phyloP scores from a whole-genome alignment of 2,888 invertebrate genomes.

The Caenorhabditis sp. region DNA sequence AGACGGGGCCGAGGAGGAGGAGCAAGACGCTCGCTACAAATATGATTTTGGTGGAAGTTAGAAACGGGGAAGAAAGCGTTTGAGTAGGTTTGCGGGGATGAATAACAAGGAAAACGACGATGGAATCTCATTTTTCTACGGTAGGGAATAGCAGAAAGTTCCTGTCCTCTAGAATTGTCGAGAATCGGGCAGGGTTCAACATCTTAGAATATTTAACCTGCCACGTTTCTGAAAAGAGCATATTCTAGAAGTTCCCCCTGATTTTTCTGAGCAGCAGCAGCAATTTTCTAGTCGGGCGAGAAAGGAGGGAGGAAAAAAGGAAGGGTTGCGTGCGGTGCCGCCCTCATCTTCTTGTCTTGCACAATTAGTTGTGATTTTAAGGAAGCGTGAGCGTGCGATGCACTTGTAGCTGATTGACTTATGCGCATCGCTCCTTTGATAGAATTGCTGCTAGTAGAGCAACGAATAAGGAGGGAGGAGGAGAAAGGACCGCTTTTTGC shows the following conservation, averaged over 20 bases:
- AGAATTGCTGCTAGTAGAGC: constrained; percentile 32
- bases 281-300: constrained; percentile 30
- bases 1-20: background rate
- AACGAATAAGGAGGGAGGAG: constrained; percentile 3
- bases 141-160: background rate
- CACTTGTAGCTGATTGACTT: constrained; percentile 63
- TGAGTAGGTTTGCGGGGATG: background rate
- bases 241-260: too few relatives aligned
- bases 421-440: constrained; percentile 54
- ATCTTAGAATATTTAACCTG: too few relatives aligned
- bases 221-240: too few relatives aligned
- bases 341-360: constrained; percentile 48
- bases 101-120: background rate
- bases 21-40: constrained; percentile 12
- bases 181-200: too few relatives aligned
- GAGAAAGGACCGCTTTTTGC: background rate
- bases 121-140: background rate
- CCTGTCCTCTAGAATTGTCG: too few relatives aligned
- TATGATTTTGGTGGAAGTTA: constrained; percentile 30
- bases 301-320: background rate
- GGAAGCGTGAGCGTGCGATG: constrained; percentile 10
- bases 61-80: background rate
- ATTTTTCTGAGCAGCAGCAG: background rate
- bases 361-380: constrained; percentile 58
- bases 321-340: constrained; percentile 37